Evolutionary conservation across 1,140 invertebrate genomes (phyloP), one percentile per base, ranked within the genome.

Genomic region (Drosophila ficusphila): DNA sequence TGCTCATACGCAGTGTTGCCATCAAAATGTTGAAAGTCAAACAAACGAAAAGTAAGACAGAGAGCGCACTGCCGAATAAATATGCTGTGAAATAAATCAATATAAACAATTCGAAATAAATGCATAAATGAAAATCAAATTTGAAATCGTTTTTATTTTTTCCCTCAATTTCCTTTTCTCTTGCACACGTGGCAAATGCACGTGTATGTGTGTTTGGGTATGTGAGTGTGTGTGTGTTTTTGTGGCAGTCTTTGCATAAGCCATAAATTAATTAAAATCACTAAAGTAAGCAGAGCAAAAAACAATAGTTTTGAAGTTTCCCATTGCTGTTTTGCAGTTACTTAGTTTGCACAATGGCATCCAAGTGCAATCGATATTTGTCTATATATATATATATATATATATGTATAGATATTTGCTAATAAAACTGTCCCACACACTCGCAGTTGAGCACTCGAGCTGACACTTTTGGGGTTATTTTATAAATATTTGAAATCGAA

Each of bases 341-440:
- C 51, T 74, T 54, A 49, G 52, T 64, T 79, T 64, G 58, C 76
- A 79, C 75, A 79, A 76, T 76, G 51, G 49, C 16, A 36, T 39
- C 5, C 11, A 34, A 56, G 25, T 46, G 68, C 65, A 65, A 76
- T 81, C 72, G 46, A 76, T 81, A 79, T n/a, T n/a, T n/a, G n/a
- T n/a, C n/a, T n/a, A n/a, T n/a, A n/a, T n/a, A n/a, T n/a, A n/a
- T n/a, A n/a, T n/a, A n/a, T n/a, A n/a, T n/a, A n/a, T n/a, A n/a
- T n/a, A n/a, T n/a, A n/a, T n/a, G n/a, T n/a, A 76, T 81, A 65
- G 46, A 76, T 81, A 79, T 76, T 36, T 62, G 69, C 48, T 65
- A 64, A 79, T 71, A 79, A 68, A 61, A 60, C 36, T 73, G 68
- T 41, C 75, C 60, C 23, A 38, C 19, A 33, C 62, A 53, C 41